phyloP scores from a whole-genome alignment of 1,140 invertebrate species.

The Lucilia cuprina region DNA sequence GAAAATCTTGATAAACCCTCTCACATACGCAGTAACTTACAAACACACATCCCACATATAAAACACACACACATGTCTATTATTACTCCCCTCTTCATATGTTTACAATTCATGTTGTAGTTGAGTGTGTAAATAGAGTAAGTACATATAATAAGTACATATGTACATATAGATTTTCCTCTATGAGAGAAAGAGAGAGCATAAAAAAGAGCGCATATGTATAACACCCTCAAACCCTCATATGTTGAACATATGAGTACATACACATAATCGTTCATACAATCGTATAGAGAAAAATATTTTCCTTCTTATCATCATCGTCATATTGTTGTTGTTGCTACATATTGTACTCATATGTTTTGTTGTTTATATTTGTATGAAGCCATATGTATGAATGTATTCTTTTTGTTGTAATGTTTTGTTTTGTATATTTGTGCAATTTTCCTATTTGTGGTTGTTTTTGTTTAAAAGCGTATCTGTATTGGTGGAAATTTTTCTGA shows the following conservation, averaged over 20 bases:
- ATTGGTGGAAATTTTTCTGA: not conserved
- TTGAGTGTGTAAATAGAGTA: too few relatives aligned
- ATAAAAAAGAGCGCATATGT: not conserved
- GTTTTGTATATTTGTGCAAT: not conserved
- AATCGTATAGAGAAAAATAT: not conserved
- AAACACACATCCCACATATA: too few relatives aligned
- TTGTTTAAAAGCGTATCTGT: not conserved
- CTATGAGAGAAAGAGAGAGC: too few relatives aligned
- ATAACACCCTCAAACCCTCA: not conserved
- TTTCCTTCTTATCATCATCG: not conserved
- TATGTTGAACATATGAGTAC: not conserved
- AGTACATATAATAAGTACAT: too few relatives aligned
- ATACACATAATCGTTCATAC: not conserved
- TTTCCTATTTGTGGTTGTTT: constrained; percentile 21
- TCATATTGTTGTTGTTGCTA: not conserved
- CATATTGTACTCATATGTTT: constrained; percentile 4
- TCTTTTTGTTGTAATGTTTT: not conserved
- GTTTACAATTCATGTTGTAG: too few relatives aligned
- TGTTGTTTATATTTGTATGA: not conserved
- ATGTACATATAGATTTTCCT: too few relatives aligned
- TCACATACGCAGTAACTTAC: too few relatives aligned
- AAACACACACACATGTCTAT: too few relatives aligned
- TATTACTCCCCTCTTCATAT: too few relatives aligned
- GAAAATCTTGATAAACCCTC: too few relatives aligned
- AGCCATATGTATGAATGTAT: not conserved